Evolutionary conservation across 37 sponge, comb jelly and placozoan genomes (phyloP).

Genomic region (Crambe crambe): DNA sequence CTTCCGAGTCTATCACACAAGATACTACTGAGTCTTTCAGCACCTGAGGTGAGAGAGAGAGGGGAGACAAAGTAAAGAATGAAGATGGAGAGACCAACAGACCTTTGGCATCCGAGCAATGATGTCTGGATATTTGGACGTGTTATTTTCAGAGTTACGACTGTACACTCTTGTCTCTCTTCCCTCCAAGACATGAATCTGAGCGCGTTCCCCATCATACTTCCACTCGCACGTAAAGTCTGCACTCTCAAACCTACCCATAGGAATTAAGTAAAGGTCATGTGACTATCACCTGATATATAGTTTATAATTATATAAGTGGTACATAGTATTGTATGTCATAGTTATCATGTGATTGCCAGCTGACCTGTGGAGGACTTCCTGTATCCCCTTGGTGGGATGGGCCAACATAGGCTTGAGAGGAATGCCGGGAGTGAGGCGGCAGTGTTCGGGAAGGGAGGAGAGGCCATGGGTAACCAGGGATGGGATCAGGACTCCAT

Average conservation of each 20-base stretch:
- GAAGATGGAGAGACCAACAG: too few relatives aligned
- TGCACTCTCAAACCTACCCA: conserved; percentile 83
- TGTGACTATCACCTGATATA: too few relatives aligned
- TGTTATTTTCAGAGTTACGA: conserved; percentile 96
- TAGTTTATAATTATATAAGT: too few relatives aligned
- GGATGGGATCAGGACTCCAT: conserved; percentile 80
- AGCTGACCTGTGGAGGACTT: conserved; percentile 62
- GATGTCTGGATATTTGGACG: conserved; percentile 95
- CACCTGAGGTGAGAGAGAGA: conserved; percentile 40
- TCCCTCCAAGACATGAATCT: conserved; percentile 87
- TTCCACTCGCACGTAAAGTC: conserved; percentile 97
- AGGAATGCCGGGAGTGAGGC: conserved; percentile 95
- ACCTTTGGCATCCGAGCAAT: conserved; percentile 89
- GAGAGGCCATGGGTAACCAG: conserved; percentile 79
- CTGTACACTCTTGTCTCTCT: conserved; percentile 78
- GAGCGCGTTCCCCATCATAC: conserved; percentile 99
- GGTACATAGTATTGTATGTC: too few relatives aligned
- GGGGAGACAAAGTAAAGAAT: too few relatives aligned
- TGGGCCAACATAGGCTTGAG: conserved; percentile 99
- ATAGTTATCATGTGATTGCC: neutral
- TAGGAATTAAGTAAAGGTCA: too few relatives aligned
- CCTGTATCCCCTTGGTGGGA: conserved; percentile 95
- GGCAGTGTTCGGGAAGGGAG: conserved; percentile 74
- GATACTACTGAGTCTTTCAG: conserved; percentile 72
- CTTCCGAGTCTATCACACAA: conserved; percentile 94